A percentile compares a stretch with the other conserved stretches of the same genome.
These are phyloP conservation scores for Anhinga rufa DNA, from an alignment of 2,113 vertebrate species.

Conservation along the genomic window DNA sequence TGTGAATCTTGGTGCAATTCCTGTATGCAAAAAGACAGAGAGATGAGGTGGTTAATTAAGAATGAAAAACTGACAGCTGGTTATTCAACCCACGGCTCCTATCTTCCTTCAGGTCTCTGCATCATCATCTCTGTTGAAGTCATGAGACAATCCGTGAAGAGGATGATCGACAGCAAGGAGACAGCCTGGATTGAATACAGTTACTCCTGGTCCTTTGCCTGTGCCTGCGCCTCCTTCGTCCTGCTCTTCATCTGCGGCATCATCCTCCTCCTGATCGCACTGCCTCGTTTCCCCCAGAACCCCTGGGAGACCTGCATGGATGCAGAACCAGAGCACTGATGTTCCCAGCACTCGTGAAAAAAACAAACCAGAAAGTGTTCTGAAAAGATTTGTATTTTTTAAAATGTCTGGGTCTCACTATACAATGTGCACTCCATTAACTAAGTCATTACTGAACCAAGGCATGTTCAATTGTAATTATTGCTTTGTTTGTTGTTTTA, in stretches of 20 bases:
- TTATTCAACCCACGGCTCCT: slow-evolving; percentile 8
- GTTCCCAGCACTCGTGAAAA: background rate
- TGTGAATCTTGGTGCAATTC: background rate
- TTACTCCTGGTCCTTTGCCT: slow-evolving; percentile 93
- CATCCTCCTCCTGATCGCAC: slow-evolving; percentile 85
- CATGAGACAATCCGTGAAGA: slow-evolving; percentile 93
- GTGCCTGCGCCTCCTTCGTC: slow-evolving; percentile 84
- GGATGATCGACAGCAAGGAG: slow-evolving; percentile 93
- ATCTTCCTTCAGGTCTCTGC: slow-evolving; percentile 82
- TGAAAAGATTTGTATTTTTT: background rate
- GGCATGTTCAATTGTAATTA: background rate
- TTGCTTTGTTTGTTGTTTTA: background rate
- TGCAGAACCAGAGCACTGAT: slow-evolving; percentile 83
- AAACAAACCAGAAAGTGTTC: background rate
- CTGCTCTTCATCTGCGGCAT: slow-evolving; percentile 89
- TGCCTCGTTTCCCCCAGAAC: slow-evolving; percentile 95
- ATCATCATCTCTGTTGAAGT: slow-evolving; percentile 93
- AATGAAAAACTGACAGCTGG: background rate
- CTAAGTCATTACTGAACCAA: background rate
- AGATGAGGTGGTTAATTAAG: background rate
- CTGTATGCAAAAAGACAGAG: background rate
- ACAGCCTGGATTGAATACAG: slow-evolving; percentile 88
- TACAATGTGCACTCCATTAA: background rate
- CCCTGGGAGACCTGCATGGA: slow-evolving; percentile 99
- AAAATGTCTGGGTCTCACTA: background rate